Conservation (phyloP, 2,113 vertebrate genomes). For the Passer montanus region DNA sequence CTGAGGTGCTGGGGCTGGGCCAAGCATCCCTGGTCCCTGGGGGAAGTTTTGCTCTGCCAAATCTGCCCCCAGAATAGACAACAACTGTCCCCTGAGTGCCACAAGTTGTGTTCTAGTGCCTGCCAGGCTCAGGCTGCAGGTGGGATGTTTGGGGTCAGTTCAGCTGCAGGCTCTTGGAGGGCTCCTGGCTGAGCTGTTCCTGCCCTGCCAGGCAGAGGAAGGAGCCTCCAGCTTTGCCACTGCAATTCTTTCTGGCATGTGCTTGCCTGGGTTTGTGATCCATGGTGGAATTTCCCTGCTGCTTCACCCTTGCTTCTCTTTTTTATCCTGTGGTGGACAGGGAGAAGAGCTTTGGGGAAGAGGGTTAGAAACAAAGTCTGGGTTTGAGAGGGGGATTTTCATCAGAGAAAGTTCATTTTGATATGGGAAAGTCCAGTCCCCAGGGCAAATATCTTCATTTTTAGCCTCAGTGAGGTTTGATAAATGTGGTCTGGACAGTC, state of each 20-base stretch:
- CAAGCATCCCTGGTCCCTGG: background rate
- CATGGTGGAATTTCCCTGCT: accelerated
- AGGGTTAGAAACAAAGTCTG: background rate
- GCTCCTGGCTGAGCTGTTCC: background rate
- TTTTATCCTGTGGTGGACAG: background rate
- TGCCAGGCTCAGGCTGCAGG: background rate
- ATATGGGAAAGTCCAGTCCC: accelerated
- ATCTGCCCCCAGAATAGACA: background rate
- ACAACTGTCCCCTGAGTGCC: accelerated
- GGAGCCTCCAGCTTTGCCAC: background rate
- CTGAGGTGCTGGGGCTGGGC: background rate
- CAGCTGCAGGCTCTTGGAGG: background rate
- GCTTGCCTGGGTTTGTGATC: background rate
- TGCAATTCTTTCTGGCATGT: background rate
- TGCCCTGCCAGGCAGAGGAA: background rate
- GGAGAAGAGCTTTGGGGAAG: background rate
- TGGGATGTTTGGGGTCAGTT: background rate
- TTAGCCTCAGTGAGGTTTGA: accelerated
- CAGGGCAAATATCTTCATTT: accelerated
- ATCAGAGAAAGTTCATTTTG: background rate
- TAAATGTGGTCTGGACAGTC: accelerated
- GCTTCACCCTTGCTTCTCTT: background rate
- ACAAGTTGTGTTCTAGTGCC: background rate
- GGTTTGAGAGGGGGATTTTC: background rate
- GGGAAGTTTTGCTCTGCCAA: background rate